Conservation (phyloP, 2,888 invertebrate genomes). For the Eumerus sabulonum region DNA sequence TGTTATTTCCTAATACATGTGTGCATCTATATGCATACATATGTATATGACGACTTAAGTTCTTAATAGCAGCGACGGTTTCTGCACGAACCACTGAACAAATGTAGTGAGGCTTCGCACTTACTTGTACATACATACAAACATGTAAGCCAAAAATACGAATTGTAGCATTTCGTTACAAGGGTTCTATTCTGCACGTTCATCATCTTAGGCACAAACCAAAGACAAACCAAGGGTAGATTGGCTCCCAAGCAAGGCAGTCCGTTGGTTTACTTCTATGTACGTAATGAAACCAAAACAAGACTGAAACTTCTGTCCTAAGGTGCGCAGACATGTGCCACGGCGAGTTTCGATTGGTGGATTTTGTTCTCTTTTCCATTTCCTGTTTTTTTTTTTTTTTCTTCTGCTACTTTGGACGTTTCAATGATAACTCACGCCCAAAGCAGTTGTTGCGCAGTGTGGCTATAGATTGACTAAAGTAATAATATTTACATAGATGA, state of each 20-base stretch:
- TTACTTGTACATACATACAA: neutral
- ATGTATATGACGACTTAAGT: no score
- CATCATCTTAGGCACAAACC: slow-evolving; percentile 15
- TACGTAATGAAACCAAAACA: slow-evolving; percentile 13
- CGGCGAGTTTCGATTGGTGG: slow-evolving; percentile 44
- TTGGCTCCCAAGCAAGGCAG: slow-evolving; percentile 29
- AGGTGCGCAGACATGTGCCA: slow-evolving; percentile 44
- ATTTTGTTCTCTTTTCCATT: slow-evolving; percentile 18
- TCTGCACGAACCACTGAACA: no score
- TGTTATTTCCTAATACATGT: slow-evolving; percentile 10
- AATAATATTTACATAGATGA: neutral
- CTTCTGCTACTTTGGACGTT: slow-evolving; percentile 14
- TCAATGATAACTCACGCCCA: slow-evolving; percentile 38
- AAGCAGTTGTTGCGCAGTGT: slow-evolving; percentile 29
- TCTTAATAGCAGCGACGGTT: no score
- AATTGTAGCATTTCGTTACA: slow-evolving; percentile 20
- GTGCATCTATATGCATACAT: no score
- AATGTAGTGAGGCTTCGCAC: slow-evolving; percentile 11
- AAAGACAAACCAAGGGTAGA: slow-evolving; percentile 28
- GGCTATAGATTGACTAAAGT: neutral
- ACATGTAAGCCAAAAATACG: slow-evolving; percentile 10
- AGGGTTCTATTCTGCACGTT: slow-evolving; percentile 21
- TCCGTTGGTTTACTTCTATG: no score
- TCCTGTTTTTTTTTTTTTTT: neutral
- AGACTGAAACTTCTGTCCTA: slow-evolving; percentile 28